Evolutionary conservation across 2,888 invertebrate species (phyloP).

Genomic region (Subacronicta megacephala): DNA sequence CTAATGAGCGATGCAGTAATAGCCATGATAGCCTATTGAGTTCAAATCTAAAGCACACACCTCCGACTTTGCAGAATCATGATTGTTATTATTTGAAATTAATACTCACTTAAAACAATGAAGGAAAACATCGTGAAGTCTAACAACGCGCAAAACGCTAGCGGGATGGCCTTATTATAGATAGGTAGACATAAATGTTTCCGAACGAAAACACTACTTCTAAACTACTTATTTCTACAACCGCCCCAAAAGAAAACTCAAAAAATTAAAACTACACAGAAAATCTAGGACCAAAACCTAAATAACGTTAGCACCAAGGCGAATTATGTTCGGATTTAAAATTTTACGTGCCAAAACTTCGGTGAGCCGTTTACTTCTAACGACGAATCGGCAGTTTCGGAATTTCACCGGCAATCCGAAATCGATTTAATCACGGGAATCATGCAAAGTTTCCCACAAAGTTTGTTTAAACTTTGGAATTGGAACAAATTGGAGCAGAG

Average conservation of each 20-base stretch:
- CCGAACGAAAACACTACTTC: constrained; percentile 12
- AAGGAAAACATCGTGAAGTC: too few relatives aligned
- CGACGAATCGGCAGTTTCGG: constrained; percentile 84
- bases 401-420: constrained; percentile 85
- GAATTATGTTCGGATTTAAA: constrained; percentile 76
- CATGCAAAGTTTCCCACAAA: constrained; percentile 85
- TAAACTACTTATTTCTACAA: constrained; percentile 25
- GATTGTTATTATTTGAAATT: too few relatives aligned
- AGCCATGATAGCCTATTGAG: too few relatives aligned
- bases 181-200: constrained; percentile 14
- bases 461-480: constrained; percentile 84
- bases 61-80: too few relatives aligned
- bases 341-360: constrained; percentile 80
- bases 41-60: too few relatives aligned
- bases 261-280: constrained; percentile 28
- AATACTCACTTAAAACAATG: too few relatives aligned
- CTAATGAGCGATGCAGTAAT: too few relatives aligned
- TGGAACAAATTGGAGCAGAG: constrained; percentile 86
- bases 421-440: constrained; percentile 88
- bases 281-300: constrained; percentile 50
- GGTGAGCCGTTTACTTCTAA: constrained; percentile 76
- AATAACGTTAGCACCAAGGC: constrained; percentile 68
- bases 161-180: too few relatives aligned
- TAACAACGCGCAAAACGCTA: too few relatives aligned
- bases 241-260: constrained; percentile 8